Evolutionary conservation across 2,888 invertebrate species (phyloP).

Genomic region (Xylota sylvarum): DNA sequence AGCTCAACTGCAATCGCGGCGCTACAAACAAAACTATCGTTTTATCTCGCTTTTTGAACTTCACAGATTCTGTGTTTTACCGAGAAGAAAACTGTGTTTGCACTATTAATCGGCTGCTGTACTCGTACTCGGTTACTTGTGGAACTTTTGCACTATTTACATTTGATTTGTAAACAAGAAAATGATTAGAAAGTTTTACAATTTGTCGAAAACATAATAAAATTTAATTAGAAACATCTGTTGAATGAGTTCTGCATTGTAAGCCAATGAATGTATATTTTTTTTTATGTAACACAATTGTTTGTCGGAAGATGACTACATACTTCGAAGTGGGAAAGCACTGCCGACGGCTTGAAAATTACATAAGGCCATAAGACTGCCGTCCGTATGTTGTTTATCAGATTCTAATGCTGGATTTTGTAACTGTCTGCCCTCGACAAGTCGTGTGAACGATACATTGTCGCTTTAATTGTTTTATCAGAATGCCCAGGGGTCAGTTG

Average conservation of each 20-base stretch:
- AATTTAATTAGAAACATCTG: slow-evolving; percentile 20
- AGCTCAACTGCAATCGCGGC: background rate
- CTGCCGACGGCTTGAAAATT: background rate
- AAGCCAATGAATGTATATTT: background rate
- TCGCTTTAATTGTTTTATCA: background rate
- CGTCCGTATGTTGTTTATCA: background rate
- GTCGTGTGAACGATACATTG: background rate
- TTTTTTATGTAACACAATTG: background rate
- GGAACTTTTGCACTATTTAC: background rate
- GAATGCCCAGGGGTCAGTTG: background rate
- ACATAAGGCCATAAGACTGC: no score
- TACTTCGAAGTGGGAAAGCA: background rate
- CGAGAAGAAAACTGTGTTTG: slow-evolving; percentile 7
- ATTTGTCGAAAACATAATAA: slow-evolving; percentile 19
- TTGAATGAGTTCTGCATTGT: slow-evolving; percentile 3
- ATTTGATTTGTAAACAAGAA: slow-evolving; percentile 18
- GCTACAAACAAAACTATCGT: slow-evolving; percentile 8
- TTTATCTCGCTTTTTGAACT: slow-evolving; percentile 15
- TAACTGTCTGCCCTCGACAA: background rate
- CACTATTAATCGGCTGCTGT: background rate
- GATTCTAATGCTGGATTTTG: background rate
- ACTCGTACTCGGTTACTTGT: background rate
- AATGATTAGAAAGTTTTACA: slow-evolving; percentile 11
- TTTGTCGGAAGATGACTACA: background rate
- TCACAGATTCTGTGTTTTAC: slow-evolving; percentile 15